These are phyloP conservation scores for Nothocercus nigrocapillus DNA, from an alignment of 2,113 vertebrate genomes.

Conservation along the genomic window DNA sequence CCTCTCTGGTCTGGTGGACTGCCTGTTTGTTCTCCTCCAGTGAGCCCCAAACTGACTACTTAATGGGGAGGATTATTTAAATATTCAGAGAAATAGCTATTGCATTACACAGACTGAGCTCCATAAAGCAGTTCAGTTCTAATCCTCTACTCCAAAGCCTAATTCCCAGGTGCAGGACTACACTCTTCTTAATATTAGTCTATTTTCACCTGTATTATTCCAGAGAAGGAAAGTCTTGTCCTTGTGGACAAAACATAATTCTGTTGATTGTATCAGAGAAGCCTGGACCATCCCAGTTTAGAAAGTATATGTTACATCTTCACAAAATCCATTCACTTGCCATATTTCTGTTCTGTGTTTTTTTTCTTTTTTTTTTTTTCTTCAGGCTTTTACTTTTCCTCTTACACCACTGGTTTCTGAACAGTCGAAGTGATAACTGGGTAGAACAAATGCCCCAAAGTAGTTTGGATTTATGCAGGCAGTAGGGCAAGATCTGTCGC, in stretches of 20 bases:
- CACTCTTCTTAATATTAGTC: not conserved
- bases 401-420: not conserved
- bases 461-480: not conserved
- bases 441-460: not conserved
- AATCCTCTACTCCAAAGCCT: constrained; percentile 36
- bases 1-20: constrained; percentile 14
- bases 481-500: not conserved
- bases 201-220: not conserved
- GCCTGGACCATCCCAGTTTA: not conserved
- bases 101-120: constrained; percentile 53
- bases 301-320: not conserved
- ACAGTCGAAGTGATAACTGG: not conserved
- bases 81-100: constrained; percentile 56
- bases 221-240: constrained; percentile 10
- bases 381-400: not conserved
- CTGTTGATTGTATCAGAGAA: not conserved
- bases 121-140: constrained; percentile 51
- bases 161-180: constrained; percentile 36
- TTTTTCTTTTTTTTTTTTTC: not conserved
- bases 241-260: not conserved
- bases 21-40: constrained; percentile 2
- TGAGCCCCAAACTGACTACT: constrained; percentile 51
- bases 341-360: not conserved
- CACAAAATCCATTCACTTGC: not conserved
- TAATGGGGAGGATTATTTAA: constrained; percentile 36